A percentile compares a stretch with the other conserved stretches of the same genome.
Evolutionary conservation across 2,888 invertebrate species (phyloP).

Genomic region (Andrena flavipes): DNA sequence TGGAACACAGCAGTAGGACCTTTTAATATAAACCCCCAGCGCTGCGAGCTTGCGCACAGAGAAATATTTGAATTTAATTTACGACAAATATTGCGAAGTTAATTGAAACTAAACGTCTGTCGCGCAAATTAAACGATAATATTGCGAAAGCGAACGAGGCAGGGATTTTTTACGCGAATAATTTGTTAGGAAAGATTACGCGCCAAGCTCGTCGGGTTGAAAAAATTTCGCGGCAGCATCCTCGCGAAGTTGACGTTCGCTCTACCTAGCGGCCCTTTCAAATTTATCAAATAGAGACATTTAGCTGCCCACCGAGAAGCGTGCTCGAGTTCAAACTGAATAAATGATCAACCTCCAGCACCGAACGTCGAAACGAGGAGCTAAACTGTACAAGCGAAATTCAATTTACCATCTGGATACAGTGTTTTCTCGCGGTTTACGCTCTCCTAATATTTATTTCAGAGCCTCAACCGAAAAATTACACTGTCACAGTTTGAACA

Average conservation of each 20-base stretch:
- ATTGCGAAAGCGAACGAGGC: constrained; percentile 1
- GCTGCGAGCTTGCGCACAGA: background rate
- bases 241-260: no score
- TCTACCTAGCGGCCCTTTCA: background rate
- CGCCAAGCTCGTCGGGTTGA: no score
- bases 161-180: background rate
- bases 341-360: constrained; percentile 28
- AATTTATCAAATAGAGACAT: constrained; percentile 37
- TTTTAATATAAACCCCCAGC: constrained; percentile 27
- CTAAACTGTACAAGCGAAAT: constrained; percentile 11
- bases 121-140: constrained; percentile 38
- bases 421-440: constrained; percentile 2
- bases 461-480: constrained; percentile 35
- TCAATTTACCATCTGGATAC: constrained; percentile 11
- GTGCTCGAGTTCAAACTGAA: background rate
- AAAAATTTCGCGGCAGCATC: no score
- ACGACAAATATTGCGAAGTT: constrained; percentile 16
- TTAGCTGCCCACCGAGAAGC: constrained; percentile 16
- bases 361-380: background rate
- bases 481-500: background rate
- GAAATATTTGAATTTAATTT: constrained; percentile 37
- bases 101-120: constrained; percentile 45
- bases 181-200: background rate
- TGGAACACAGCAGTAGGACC: constrained; percentile 1
- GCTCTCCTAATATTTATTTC: constrained; percentile 36